Evolutionary conservation across 2,888 invertebrate genomes (phyloP).

Genomic region (Tipula lateralis): DNA sequence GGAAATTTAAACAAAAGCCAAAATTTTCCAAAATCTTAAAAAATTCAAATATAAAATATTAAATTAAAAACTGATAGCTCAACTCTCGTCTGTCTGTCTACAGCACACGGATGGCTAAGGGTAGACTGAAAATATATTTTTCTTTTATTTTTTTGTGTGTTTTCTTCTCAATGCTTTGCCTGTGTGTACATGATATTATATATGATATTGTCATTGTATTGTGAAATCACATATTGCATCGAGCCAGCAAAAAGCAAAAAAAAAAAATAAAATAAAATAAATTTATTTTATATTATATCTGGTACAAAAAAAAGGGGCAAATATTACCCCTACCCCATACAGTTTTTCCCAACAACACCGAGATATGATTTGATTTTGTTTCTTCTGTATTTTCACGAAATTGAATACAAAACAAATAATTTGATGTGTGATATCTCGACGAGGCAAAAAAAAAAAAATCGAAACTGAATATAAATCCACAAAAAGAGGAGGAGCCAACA

Average conservation of each 20-base stretch:
- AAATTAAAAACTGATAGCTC: neutral
- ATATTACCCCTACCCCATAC: neutral
- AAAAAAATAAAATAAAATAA: neutral
- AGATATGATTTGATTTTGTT: neutral
- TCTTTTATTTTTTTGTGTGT: slow-evolving; percentile 26
- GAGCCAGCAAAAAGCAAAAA: neutral
- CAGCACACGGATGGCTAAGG: slow-evolving; percentile 44
- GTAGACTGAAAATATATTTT: slow-evolving; percentile 42
- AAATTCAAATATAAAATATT: neutral
- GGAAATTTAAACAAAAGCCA: neutral
- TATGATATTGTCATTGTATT: slow-evolving; percentile 24
- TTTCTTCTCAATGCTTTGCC: slow-evolving; percentile 6
- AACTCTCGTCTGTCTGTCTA: slow-evolving; percentile 44
- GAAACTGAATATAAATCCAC: neutral
- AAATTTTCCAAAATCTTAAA: neutral
- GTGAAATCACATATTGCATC: neutral
- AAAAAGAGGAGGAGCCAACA: slow-evolving; percentile 37
- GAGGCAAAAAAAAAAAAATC: neutral
- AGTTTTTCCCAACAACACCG: neutral
- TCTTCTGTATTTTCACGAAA: neutral
- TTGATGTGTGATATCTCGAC: neutral
- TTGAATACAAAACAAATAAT: slow-evolving; percentile 15
- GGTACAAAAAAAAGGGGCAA: neutral
- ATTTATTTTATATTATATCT: neutral
- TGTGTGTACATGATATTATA: slow-evolving; percentile 8